A percentile compares a stretch with the other conserved stretches of the same genome.
These are phyloP conservation scores for Varroa destructor DNA, from an alignment of 1,140 invertebrate species.

Conservation along the genomic window DNA sequence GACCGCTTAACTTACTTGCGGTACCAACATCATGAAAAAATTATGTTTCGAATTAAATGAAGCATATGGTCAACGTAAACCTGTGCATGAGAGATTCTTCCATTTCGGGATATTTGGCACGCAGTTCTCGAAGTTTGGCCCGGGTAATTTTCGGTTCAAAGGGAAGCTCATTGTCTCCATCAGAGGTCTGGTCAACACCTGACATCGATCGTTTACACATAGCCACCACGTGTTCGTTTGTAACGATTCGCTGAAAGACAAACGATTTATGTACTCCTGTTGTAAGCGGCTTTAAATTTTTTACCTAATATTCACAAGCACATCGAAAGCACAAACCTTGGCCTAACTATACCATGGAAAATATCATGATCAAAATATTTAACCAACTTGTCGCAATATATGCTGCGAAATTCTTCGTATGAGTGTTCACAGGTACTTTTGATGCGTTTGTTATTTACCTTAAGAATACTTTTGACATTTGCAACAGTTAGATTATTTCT, in stretches of 20 bases:
- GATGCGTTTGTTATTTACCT: neutral
- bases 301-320: too few species aligned
- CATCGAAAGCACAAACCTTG: too few species aligned
- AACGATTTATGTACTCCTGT: neutral
- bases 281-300: too few species aligned
- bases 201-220: constrained; percentile 16
- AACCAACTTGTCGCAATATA: too few species aligned
- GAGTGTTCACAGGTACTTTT: too few species aligned
- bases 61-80: neutral
- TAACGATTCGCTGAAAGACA: constrained; percentile 2
- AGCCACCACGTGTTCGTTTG: constrained; percentile 20
- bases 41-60: too few species aligned
- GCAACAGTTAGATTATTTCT: constrained; percentile 3
- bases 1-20: too few species aligned
- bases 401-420: too few species aligned
- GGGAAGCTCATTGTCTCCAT: neutral
- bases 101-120: constrained; percentile 18
- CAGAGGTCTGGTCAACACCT: neutral
- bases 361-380: too few species aligned
- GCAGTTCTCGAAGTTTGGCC: constrained; percentile 11
- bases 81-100: constrained; percentile 11
- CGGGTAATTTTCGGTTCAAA: constrained; percentile 22
- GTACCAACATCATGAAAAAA: too few species aligned
- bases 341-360: too few species aligned
- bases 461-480: constrained; percentile 12